Base-by-base conservation (phyloP, 2,113 vertebrate genomes). In the Phrynocephalus versicolor region DNA sequence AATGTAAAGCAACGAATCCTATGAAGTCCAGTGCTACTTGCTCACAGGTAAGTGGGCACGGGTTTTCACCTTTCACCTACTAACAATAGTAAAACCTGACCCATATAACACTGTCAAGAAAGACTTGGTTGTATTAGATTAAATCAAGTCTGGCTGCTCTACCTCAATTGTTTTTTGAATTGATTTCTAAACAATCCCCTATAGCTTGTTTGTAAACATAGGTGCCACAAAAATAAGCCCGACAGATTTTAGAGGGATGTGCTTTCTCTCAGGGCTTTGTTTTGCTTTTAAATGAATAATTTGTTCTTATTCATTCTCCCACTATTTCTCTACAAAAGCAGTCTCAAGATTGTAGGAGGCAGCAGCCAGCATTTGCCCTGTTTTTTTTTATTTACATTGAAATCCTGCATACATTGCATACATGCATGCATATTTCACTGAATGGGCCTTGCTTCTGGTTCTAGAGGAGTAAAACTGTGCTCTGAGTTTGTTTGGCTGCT, bases 401-500 rank as follows among this genome's bases (percentile, higher is more conserved):
- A 16, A 67, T 65, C 79, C 79, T 67, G 6, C 30, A 45, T 18
- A 35, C 45, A 51, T 37, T 70, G 58, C 67, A 65, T 37, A 33
- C 13, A 27, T 21, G 10, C 64, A 27, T 18, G 9, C 64, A 60
- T 30, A 67, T 45, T 45, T 62, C 35, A 69, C 71, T 39, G 21
- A 41, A 6, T 3, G 12, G 1, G 2, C 27, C 39, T 70, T 55
- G 9, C 45, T 55, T 69, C 79, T 55, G 67, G 65, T 55, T n/a
- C 27, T 55, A 33, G 18, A 10, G 37, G 75, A 15, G 4, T 37
- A 37, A 33, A 16, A 39, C n/a, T 45, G 27, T 19, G 39, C 37
- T 37, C 6, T 35, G 10, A n/a, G 9, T 12, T 37, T 84, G 88
- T 89, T 90, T 85, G 89, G 78, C 88, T 73, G 85, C 65, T 18